phyloP scores from a whole-genome alignment of 2,113 vertebrate genomes.

The Menura novaehollandiae region DNA sequence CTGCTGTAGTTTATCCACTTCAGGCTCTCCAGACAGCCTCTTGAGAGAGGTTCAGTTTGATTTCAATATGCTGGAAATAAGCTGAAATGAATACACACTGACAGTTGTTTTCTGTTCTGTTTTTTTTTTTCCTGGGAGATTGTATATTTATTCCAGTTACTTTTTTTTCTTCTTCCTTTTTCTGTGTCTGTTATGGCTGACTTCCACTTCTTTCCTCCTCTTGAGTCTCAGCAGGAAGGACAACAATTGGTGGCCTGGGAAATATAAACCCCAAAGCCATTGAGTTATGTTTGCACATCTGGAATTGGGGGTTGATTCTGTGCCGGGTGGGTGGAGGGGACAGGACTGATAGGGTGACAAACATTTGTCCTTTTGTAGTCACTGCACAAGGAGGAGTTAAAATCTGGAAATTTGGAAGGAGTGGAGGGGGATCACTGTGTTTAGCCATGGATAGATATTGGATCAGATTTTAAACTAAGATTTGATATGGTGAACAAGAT shows the following conservation, averaged over 20 bases:
- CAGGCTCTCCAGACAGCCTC: not conserved
- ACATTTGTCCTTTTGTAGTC: not conserved
- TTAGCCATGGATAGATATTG: not conserved
- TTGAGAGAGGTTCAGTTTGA: not conserved
- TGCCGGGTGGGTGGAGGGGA: not conserved
- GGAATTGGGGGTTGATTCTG: not conserved
- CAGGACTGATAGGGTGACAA: not conserved
- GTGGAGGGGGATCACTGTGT: not conserved
- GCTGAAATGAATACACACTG: not conserved
- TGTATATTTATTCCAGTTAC: not conserved
- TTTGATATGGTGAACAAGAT: not conserved
- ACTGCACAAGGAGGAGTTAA: not conserved
- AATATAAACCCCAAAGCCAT: not conserved
- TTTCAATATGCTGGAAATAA: not conserved
- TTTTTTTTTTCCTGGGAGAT: not conserved
- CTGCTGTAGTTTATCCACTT: not conserved
- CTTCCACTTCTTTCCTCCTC: not conserved
- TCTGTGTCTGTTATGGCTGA: not conserved
- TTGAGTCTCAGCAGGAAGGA: not conserved
- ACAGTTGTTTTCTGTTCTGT: not conserved
- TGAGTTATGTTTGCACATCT: not conserved
- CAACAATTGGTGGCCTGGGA: not conserved
- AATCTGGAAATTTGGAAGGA: not conserved
- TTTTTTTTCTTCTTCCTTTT: not conserved
- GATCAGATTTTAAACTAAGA: not conserved